Conservation (phyloP, 2,888 invertebrate species). For the Dryobota labecula region DNA sequence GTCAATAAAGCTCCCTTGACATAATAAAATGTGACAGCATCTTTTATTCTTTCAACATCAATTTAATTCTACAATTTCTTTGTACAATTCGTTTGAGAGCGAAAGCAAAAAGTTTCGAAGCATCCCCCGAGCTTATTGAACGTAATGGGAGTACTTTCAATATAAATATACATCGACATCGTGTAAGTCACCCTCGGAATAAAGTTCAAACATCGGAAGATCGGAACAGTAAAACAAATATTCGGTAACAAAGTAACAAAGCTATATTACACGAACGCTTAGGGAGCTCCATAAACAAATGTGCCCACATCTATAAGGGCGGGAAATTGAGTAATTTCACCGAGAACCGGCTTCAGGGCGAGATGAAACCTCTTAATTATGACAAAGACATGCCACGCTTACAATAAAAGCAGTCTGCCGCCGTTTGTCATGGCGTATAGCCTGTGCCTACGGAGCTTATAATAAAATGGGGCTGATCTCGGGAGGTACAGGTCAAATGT, state of each 20-base stretch:
- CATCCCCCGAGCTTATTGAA: constrained; percentile 11
- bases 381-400: constrained; percentile 61
- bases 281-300: constrained; percentile 45
- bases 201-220: constrained; percentile 33
- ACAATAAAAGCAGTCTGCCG: constrained; percentile 58
- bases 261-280: constrained; percentile 40
- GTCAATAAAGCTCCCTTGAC: constrained; percentile 14
- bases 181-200: constrained; percentile 12
- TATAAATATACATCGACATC: constrained; percentile 18
- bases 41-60: constrained; percentile 15
- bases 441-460: constrained; percentile 31
- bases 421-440: constrained; percentile 55
- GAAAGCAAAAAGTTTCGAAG: constrained; percentile 17
- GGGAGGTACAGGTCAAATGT: constrained; percentile 40
- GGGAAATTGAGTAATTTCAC: constrained; percentile 68
- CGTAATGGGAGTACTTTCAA: constrained; percentile 17
- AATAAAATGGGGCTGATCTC: constrained; percentile 46
- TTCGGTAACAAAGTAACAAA: constrained; percentile 18
- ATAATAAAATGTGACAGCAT: constrained; percentile 2
- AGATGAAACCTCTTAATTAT: constrained; percentile 73
- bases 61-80: constrained; percentile 18
- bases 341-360: constrained; percentile 49
- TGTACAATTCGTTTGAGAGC: constrained; percentile 7
- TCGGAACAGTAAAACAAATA: constrained; percentile 27
- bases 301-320: constrained; percentile 37